These are phyloP conservation scores for Drosophila formosana DNA, from an alignment of 2,888 invertebrate species.

Conservation along the genomic window DNA sequence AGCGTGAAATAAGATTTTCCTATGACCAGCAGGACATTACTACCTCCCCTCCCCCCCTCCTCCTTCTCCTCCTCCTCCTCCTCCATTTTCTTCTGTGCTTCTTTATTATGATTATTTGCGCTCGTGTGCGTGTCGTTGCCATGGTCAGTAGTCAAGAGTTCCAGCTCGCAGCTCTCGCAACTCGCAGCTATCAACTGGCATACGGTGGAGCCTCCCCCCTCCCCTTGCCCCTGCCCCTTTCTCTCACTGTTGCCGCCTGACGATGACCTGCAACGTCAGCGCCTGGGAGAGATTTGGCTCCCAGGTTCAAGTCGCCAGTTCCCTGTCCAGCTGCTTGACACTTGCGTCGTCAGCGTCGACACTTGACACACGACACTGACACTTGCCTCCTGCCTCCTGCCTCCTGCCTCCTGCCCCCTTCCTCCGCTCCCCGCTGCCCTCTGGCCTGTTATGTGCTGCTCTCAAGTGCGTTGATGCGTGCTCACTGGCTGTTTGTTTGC, in stretches of 20 bases:
- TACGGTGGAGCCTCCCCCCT: slow-evolving; percentile 4
- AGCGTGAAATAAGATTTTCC: slow-evolving; percentile 81
- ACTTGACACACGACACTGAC: slow-evolving; percentile 67
- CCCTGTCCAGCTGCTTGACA: slow-evolving; percentile 65
- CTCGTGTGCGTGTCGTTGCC: slow-evolving; percentile 78
- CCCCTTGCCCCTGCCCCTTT: background rate
- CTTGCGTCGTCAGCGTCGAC: slow-evolving; percentile 72
- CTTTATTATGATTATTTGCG: slow-evolving; percentile 79
- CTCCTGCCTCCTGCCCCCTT: background rate
- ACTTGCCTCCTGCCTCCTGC: slow-evolving; percentile 3
- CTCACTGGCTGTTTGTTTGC: slow-evolving; percentile 24
- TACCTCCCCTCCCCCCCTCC: background rate
- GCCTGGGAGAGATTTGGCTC: slow-evolving; percentile 42
- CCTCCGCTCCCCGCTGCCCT: background rate
- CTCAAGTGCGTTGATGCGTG: slow-evolving; percentile 60
- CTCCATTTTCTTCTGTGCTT: slow-evolving; percentile 18
- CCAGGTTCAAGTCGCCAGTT: slow-evolving; percentile 46
- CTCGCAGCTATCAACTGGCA: slow-evolving; percentile 15
- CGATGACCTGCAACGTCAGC: slow-evolving; percentile 71
- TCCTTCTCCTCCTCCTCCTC: background rate
- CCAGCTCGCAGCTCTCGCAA: background rate
- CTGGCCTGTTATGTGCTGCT: slow-evolving; percentile 29
- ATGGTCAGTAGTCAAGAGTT: slow-evolving; percentile 55
- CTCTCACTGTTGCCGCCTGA: slow-evolving; percentile 21
- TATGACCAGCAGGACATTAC: slow-evolving; percentile 42